phyloP scores from a whole-genome alignment of 2,888 invertebrate genomes.

The Caenorhabditis sinica region DNA sequence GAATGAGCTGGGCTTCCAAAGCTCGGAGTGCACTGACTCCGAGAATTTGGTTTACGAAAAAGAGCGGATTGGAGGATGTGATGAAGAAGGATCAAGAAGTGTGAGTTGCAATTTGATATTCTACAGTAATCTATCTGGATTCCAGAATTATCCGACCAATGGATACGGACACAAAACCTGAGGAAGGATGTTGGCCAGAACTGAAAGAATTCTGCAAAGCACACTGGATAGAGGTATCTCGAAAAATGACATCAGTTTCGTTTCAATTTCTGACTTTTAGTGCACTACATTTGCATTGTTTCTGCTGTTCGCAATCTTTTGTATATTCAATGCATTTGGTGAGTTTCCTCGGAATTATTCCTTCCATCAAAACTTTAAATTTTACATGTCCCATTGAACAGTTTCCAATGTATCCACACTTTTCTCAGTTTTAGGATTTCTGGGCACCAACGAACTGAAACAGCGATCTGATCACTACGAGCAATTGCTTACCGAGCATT shows the following conservation, averaged over 20 bases:
- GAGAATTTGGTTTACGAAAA: constrained; percentile 40
- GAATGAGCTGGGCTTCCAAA: constrained; percentile 40
- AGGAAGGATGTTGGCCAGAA: constrained; percentile 39
- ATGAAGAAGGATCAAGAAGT: constrained; percentile 1
- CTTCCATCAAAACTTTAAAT: no score
- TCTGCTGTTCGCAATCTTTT: constrained; percentile 36
- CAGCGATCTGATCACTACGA: constrained; percentile 27
- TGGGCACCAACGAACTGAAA: constrained; percentile 37
- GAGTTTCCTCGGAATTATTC: not conserved
- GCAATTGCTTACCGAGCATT: constrained; percentile 6
- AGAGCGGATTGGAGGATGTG: constrained; percentile 16
- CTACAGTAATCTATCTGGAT: not conserved
- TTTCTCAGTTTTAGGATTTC: constrained; percentile 42
- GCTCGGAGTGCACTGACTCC: constrained; percentile 20
- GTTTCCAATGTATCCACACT: not conserved
- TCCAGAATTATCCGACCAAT: constrained; percentile 42
- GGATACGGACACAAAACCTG: constrained; percentile 10
- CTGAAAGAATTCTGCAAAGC: constrained; percentile 32
- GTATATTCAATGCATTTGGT: constrained; percentile 53
- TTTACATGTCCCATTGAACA: no score
- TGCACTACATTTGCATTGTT: constrained; percentile 36
- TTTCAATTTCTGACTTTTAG: constrained; percentile 15
- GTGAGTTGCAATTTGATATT: constrained; percentile 23
- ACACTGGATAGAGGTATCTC: constrained; percentile 34
- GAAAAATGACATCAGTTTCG: no score